Evolutionary conservation across 2,888 invertebrate species (phyloP).

Genomic region (Melieria crassipennis): DNA sequence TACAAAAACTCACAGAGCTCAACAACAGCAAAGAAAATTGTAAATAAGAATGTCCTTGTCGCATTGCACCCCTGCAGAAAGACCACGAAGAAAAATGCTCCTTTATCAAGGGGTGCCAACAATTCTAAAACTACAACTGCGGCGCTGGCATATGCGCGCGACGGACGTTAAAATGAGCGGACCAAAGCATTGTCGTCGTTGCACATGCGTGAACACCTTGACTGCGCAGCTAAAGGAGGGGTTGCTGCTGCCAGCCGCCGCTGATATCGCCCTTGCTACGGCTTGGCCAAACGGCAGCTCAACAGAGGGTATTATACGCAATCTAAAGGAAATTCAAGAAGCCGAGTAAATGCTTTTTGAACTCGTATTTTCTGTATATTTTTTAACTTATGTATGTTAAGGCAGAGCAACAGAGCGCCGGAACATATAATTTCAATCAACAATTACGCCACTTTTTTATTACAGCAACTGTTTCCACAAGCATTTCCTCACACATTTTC

Average conservation of each 20-base stretch:
- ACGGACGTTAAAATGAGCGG: no score
- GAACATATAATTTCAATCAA: no score
- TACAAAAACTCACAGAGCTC: conserved; percentile 7
- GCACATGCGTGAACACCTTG: conserved; percentile 48
- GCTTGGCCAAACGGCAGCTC: not conserved
- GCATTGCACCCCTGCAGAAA: conserved; percentile 1
- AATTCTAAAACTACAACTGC: not conserved
- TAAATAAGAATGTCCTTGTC: conserved; percentile 16
- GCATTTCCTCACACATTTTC: no score
- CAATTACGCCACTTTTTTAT: no score
- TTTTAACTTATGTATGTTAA: no score
- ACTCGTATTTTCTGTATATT: no score
- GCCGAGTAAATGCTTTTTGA: not conserved
- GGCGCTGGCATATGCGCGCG: conserved; percentile 9
- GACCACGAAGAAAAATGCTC: conserved; percentile 10
- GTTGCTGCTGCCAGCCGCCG: conserved; percentile 4
- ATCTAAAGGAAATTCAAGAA: not conserved
- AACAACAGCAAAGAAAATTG: not conserved
- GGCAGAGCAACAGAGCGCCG: no score
- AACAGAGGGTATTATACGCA: not conserved
- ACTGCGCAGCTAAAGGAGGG: conserved; percentile 28
- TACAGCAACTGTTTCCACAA: no score
- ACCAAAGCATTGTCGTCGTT: conserved; percentile 25
- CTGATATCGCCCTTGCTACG: conserved; percentile 6
- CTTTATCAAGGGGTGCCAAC: conserved; percentile 24